These are phyloP conservation scores for Odontesthes bonariensis DNA, from an alignment of 2,113 vertebrate genomes.

Conservation along the genomic window DNA sequence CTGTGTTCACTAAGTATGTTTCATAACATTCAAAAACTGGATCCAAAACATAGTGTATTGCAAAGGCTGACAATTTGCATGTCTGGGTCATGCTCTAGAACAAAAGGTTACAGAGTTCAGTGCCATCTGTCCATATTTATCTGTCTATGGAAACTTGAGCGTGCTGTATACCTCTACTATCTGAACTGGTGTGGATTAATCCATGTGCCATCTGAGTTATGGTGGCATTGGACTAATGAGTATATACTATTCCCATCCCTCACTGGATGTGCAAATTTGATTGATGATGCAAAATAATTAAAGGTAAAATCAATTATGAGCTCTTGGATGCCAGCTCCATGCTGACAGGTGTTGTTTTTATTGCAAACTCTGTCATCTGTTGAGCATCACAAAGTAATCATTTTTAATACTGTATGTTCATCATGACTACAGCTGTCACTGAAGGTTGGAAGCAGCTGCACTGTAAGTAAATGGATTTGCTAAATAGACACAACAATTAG, in stretches of 20 bases:
- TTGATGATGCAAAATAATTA: neutral
- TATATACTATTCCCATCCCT: conserved; percentile 9
- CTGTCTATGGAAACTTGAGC: conserved; percentile 27
- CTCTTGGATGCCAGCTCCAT: neutral
- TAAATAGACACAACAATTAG: neutral
- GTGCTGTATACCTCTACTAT: conserved; percentile 41
- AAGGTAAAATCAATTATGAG: neutral
- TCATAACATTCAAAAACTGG: neutral
- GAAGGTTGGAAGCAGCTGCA: conserved; percentile 3
- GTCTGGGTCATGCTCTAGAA: conserved; percentile 41
- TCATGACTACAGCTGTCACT: neutral
- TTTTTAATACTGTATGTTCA: neutral
- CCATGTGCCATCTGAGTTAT: conserved; percentile 27
- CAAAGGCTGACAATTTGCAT: conserved; percentile 10
- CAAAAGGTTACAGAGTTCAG: conserved; percentile 67
- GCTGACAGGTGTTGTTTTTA: neutral
- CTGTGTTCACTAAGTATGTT: conserved; percentile 8
- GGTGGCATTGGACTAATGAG: conserved; percentile 10
- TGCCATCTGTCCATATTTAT: conserved; percentile 60
- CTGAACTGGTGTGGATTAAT: conserved; percentile 11
- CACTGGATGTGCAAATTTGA: conserved; percentile 8
- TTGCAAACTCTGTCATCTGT: neutral
- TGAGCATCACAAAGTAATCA: conserved; percentile 2
- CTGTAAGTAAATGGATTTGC: neutral
- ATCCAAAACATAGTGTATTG: neutral